A percentile compares a stretch with the other conserved stretches of the same genome.
Evolutionary conservation across 1,140 invertebrate species (phyloP).

Genomic region (Drosophila teissieri): DNA sequence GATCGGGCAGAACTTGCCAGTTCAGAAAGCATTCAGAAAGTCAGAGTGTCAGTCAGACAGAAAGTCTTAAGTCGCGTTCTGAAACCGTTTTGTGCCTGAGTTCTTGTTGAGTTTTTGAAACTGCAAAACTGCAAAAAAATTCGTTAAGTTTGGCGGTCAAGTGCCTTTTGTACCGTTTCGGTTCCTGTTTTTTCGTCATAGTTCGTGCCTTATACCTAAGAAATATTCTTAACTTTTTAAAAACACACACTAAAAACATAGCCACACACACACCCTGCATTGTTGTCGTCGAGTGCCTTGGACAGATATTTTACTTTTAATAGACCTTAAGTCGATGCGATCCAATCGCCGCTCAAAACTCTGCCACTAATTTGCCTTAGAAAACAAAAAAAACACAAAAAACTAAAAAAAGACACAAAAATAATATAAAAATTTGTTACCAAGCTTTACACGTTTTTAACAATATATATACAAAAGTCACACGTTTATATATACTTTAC

Average conservation of each 20-base stretch:
- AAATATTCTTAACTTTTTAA: constrained; percentile 25
- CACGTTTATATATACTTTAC: constrained; percentile 56
- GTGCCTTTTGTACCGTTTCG: constrained; percentile 57
- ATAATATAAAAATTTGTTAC: constrained; percentile 51
- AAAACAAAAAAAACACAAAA: constrained; percentile 8
- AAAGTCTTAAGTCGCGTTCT: constrained; percentile 47
- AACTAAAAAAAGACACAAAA: constrained; percentile 3
- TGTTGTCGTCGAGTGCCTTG: constrained; percentile 73
- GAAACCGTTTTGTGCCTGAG: constrained; percentile 69
- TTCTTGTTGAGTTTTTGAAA: constrained; percentile 57
- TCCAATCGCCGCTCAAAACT: constrained; percentile 24
- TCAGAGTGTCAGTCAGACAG: constrained; percentile 13
- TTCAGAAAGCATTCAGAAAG: constrained; percentile 7
- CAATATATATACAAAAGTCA: constrained; percentile 38
- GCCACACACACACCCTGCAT: constrained; percentile 36
- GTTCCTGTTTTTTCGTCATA: constrained; percentile 39
- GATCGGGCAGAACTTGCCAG: constrained; percentile 82
- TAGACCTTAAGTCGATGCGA: constrained; percentile 46
- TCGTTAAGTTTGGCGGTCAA: constrained; percentile 50
- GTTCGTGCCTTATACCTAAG: constrained; percentile 67
- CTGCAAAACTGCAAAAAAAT: constrained; percentile 20
- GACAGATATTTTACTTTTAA: constrained; percentile 51
- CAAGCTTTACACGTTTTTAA: constrained; percentile 64
- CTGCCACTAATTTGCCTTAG: constrained; percentile 80
- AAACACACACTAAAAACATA: constrained; percentile 1